Base-by-base conservation (phyloP, 2,888 invertebrate genomes). In the Heliconius ismenius region DNA sequence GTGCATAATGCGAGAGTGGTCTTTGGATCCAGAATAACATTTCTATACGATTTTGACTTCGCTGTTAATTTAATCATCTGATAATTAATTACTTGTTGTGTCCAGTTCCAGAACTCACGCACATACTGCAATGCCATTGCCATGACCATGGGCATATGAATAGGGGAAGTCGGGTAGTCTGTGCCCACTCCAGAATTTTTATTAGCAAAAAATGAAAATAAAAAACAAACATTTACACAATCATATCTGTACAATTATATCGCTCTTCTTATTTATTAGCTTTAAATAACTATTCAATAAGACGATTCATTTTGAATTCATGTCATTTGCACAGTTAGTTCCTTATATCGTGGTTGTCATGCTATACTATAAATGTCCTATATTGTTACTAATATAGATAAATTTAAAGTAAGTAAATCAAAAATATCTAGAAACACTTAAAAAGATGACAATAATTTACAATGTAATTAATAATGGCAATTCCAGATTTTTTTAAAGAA, bases 1-100 rank as follows among this genome's bases (percentile, higher is more conserved):
- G 49, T 49, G 75, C 74, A 76, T 74, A 74, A 76, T 72, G 49
- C 21, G 65, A 75, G 77, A 79, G 75, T 60, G 69, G 75, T 69
- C 73, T 74, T 65, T 64, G 63, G 64, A 74, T 74, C 32, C 74
- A 54, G 58, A 32, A 58, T 58, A 70, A 64, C 26, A 49, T 36
- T 76, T 76, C 64, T 65, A 72, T 75, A 62, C 63, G 62, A 62
- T 69, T 49, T 62, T 63, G 49, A 62, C 63, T 63, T 68, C 49
- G 4, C 39, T 28, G 63, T 74, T 64, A 74, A 26, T 74, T 74
- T 54, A 74, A 74, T 74, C 64, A 74, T 64, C 24, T 64, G 54
- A 65, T 74, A 54, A 74, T 74, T 74, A 74, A 32, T 73, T 43
- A 62, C 43, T 43, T 43, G 26, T 43, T 26, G 39, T 26, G 39